Percentiles rank a stretch among this genome's conserved stretches.
Evolutionary conservation across 2,888 invertebrate genomes (phyloP).

Genomic region (Apotomis betuletana): DNA sequence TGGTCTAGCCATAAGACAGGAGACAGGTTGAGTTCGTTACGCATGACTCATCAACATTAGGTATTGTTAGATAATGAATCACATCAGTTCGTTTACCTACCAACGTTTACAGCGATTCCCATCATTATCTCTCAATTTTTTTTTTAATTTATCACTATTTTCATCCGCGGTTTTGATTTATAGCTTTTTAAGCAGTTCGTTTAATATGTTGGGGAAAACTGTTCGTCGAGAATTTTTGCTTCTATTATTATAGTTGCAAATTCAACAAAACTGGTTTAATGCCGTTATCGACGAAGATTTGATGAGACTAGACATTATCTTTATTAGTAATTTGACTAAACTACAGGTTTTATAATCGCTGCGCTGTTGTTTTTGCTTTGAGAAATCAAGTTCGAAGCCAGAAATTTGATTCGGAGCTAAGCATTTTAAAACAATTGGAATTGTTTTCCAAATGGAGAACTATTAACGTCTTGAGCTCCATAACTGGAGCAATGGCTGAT

Average conservation of each 20-base stretch:
- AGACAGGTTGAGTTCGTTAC: neutral
- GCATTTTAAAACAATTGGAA: slow-evolving; percentile 20
- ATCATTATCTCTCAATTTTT: slow-evolving; percentile 1
- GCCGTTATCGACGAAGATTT: slow-evolving; percentile 20
- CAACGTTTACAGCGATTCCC: slow-evolving; percentile 52
- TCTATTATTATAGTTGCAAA: slow-evolving; percentile 16
- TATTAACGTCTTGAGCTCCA: slow-evolving; percentile 8
- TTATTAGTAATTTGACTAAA: slow-evolving; percentile 21
- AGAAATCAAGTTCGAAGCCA: neutral
- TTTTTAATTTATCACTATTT: slow-evolving; percentile 7
- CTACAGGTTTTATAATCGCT: slow-evolving; percentile 11
- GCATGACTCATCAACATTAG: slow-evolving; percentile 44
- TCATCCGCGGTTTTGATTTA: slow-evolving; percentile 17
- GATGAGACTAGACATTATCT: slow-evolving; percentile 25
- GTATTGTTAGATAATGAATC: slow-evolving; percentile 60
- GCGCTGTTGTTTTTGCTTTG: neutral
- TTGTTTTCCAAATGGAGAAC: slow-evolving; percentile 6
- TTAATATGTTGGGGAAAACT: slow-evolving; percentile 5
- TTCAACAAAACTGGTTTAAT: slow-evolving; percentile 26
- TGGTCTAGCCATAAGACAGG: neutral
- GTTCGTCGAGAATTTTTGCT: neutral
- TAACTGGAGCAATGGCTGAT: neutral
- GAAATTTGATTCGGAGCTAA: neutral
- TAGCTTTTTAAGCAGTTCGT: slow-evolving; percentile 16
- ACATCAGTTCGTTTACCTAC: slow-evolving; percentile 72